Evolutionary conservation across 2,888 invertebrate genomes (phyloP).

Genomic region (Tholera decimalis): DNA sequence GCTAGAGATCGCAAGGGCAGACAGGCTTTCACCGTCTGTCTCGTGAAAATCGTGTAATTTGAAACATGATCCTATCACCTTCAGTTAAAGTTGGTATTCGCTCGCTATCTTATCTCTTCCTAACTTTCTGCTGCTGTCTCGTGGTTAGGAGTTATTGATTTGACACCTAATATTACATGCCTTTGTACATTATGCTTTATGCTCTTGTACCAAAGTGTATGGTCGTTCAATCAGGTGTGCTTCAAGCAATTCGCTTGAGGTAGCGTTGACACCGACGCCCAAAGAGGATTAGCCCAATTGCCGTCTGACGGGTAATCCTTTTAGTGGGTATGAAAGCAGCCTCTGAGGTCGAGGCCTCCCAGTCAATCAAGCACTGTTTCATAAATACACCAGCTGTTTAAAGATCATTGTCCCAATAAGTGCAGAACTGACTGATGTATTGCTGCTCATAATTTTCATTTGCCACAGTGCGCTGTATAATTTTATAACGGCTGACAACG

Average conservation of each 20-base stretch:
- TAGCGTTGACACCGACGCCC: conserved; percentile 59
- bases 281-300: conserved; percentile 79
- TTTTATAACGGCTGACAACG: conserved; percentile 47
- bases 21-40: conserved; percentile 87
- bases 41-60: conserved; percentile 69
- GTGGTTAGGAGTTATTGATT: conserved; percentile 82
- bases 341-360: conserved; percentile 73
- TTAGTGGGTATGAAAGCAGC: conserved; percentile 72
- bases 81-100: conserved; percentile 78
- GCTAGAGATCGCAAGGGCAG: conserved; percentile 88
- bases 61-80: conserved; percentile 75
- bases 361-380: conserved; percentile 72
- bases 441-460: conserved; percentile 55
- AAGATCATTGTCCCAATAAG: conserved; percentile 74
- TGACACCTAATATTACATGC: conserved; percentile 73
- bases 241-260: conserved; percentile 59
- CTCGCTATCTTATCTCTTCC: conserved; percentile 71
- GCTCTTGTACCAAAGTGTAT: conserved; percentile 66
- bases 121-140: conserved; percentile 81
- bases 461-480: conserved; percentile 47
- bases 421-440: conserved; percentile 63
- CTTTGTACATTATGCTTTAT: conserved; percentile 73
- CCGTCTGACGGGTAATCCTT: conserved; percentile 74
- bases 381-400: conserved; percentile 72
- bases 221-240: conserved; percentile 63